phyloP scores from a whole-genome alignment of 2,888 invertebrate genomes.

The Heliconius ismenius region DNA sequence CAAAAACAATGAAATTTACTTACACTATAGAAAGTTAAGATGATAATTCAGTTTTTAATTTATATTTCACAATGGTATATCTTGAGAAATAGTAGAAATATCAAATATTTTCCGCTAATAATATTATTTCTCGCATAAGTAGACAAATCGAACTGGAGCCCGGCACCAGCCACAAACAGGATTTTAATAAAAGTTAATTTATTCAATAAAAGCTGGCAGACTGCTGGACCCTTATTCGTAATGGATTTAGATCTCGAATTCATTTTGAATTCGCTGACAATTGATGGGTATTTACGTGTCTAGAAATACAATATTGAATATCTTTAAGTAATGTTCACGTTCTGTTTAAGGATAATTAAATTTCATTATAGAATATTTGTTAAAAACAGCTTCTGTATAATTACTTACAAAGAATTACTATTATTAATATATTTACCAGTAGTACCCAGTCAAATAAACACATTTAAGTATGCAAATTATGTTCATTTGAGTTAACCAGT shows the following conservation, averaged over 20 bases:
- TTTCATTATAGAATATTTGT: not conserved
- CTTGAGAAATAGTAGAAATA: slow-evolving; percentile 10
- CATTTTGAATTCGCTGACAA: slow-evolving; percentile 52
- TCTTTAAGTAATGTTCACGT: not conserved
- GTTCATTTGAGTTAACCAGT: not conserved
- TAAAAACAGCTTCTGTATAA: not conserved
- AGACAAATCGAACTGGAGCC: slow-evolving; percentile 57
- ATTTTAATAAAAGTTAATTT: slow-evolving; percentile 77
- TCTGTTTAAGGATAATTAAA: slow-evolving; percentile 23
- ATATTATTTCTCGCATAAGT: slow-evolving; percentile 48
- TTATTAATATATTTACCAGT: not conserved
- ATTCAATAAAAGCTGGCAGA: slow-evolving; percentile 68
- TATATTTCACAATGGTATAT: not conserved
- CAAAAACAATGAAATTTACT: not conserved
- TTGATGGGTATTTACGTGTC: slow-evolving; percentile 41
- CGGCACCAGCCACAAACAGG: slow-evolving; percentile 37
- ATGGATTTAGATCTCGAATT: slow-evolving; percentile 55
- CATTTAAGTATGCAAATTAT: not conserved
- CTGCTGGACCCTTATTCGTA: slow-evolving; percentile 58
- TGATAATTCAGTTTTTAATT: not conserved
- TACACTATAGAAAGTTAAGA: not conserved
- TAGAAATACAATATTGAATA: slow-evolving; percentile 29
- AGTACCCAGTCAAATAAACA: not conserved
- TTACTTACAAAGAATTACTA: not conserved
- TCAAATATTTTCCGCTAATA: slow-evolving; percentile 29